Evolutionary conservation across 2,888 invertebrate genomes (phyloP), one percentile per base, ranked within the genome.

Genomic region (Ligdia adustata): DNA sequence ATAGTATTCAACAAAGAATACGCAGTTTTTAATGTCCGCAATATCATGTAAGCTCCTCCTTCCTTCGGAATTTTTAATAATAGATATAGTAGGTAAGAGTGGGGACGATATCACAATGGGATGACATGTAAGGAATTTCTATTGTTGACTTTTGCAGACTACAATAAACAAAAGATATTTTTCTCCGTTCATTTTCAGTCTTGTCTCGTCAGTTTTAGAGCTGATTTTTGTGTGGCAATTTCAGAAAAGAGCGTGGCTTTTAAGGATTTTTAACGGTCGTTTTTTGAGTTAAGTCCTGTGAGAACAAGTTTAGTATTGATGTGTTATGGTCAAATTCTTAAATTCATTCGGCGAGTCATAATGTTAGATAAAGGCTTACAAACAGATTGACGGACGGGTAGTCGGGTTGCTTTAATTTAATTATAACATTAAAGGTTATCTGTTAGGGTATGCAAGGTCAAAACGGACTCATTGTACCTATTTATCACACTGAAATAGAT

Each of bases 21-120:
- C 35, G 27, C 20, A 37, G 18, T 48, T 47, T 50, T 66, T 62
- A 66, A 65, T 64, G 61, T 50, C 55, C 52, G 46, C 55, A 53
- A 58, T 62, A 59, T 60, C 52, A 57, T 62, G 51, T 60, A 46
- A 57, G 32, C 52, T 44, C 35, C 34, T 46, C 57, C 64, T 64
- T 64, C 62, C 51, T 52, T 53, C 33, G 79, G 81, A 79, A 80
- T 80, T 80, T 80, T 81, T 80, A 81, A 75, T 73, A 75, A 76
- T n/a, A n/a, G n/a, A n/a, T 73, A 78, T 68, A 67, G 66, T 60
- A 59, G 55, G 62, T 60, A 58, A 2, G 53, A 55, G 55, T 55
- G 55, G 60, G 64, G 61, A 67, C 64, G 63, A 67, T 70, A 76
- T 76, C 66, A 78, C 79, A 79, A 79, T 75, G 62, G 72, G 47